Base-by-base conservation (phyloP, 2,113 vertebrate genomes). In the Poecilia latipinna region DNA sequence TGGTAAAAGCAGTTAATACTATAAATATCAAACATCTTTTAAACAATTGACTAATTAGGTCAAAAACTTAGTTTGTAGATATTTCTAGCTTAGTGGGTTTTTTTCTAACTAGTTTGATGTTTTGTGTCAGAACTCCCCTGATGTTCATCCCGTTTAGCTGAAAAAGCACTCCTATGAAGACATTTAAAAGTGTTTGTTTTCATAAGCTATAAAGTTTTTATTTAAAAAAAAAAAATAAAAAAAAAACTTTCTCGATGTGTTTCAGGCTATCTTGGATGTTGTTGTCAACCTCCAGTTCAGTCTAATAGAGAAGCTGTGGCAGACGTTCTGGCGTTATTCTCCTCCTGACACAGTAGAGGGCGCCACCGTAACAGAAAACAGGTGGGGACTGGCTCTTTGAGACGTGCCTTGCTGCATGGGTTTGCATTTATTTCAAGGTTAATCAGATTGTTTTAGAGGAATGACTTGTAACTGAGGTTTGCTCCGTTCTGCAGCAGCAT, bases 301-400 rank as follows among this genome's bases (percentile, higher is more conserved):
- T 82, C 96, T 97, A 51, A 97, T 99, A 1, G 98, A 99, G 94
- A 99, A 98, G 84, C 92, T 99, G 39, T 99, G 98, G 98, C 96
- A 97, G 76, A 96, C 98, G 4, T 99, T 99, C 91, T 99, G 98
- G 98, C 94, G 95, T 85, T 98, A 95, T 83, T 95, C 96, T 0
- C 96, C 96, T 73, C 86, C 95, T 37, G 87, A 93, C 62, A 76
- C 96, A 32, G 87, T 95, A 39, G 96, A 97, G 61, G 93, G 94
- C 68, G 88, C 93, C 31, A 71, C 95, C 65, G 80, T 95, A 63
- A 94, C 96, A 48, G 94, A 95, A 84, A 94, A 94, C 90, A 95
- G 95, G 95, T 93, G 71, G 76, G 84, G 29, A 44, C 35, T 44
- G 70, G 22, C 24, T 28, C 2, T 51, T 64, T 13, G 6, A 65